Evolutionary conservation across 1,140 invertebrate genomes (phyloP), one percentile per base, ranked within the genome.

Genomic region (Sminthurinus signatus): DNA sequence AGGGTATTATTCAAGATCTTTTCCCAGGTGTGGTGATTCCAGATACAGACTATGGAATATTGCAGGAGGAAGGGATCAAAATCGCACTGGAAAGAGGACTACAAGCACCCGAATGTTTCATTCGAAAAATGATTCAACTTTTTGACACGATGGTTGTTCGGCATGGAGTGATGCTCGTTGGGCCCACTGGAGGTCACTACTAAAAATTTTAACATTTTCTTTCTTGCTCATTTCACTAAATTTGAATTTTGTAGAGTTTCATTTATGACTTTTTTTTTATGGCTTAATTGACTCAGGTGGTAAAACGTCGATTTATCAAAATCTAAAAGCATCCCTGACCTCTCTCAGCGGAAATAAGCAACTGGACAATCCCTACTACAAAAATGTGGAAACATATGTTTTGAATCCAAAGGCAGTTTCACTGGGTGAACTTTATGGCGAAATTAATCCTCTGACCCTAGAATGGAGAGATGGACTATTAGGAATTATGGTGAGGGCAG

Each of bases 141-240:
- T 89, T 93, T 73, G 91, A 95, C 76, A 95, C 91, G 46, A 90
- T 96, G 88, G 85, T 88, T 72, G 91, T 95, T 1, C 81, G 92
- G 32, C 92, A 93, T 81, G 92, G 92, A 23, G 91, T 95, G 21
- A 95, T 96, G 90, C 80, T 94, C 28, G 91, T 95, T 12, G 93
- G 93, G 5, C 87, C 89, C 2, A 91, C 92, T 10, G 83, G 68
- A 0, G 61, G 64, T n/a, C n/a, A n/a, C n/a, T n/a, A n/a, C n/a
- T n/a, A n/a, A n/a, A n/a, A n/a, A n/a, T n/a, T n/a, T n/a, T n/a
- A n/a, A n/a, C n/a, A n/a, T n/a, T n/a, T n/a, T n/a, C n/a, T n/a
- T n/a, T n/a, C n/a, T n/a, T n/a, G n/a, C n/a, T n/a, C n/a, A n/a
- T n/a, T n/a, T n/a, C n/a, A n/a, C n/a, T n/a, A n/a, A n/a, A n/a